Percentiles rank a stretch among this genome's conserved stretches.
These are phyloP conservation scores for Casuarius casuarius DNA, from an alignment of 2,113 vertebrate genomes.

Conservation along the genomic window DNA sequence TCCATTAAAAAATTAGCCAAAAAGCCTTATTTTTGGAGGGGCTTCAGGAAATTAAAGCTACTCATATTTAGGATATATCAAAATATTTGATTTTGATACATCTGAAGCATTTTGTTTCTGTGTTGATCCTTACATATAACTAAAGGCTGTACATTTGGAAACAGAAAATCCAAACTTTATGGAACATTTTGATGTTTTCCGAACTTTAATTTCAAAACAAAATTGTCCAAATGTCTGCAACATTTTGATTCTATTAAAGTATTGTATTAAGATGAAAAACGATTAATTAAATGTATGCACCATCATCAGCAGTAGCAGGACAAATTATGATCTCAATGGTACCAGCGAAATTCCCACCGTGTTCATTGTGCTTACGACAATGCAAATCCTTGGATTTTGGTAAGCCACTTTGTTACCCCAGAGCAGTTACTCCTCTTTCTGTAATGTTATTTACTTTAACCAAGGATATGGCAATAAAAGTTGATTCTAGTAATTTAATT, in stretches of 20 bases:
- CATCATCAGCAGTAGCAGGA: neutral
- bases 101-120: neutral
- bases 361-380: neutral
- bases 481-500: neutral
- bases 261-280: neutral
- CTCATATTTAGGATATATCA: neutral
- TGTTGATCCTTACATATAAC: neutral
- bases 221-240: neutral
- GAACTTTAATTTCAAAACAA: neutral
- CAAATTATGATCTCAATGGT: neutral
- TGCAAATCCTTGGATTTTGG: neutral
- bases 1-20: neutral
- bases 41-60: neutral
- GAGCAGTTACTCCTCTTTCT: neutral
- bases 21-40: neutral
- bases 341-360: neutral
- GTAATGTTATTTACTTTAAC: neutral
- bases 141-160: neutral
- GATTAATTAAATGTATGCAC: neutral
- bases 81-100: neutral
- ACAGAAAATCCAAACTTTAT: neutral
- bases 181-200: neutral
- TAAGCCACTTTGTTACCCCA: neutral
- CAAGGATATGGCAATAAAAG: neutral
- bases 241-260: neutral